These are phyloP conservation scores for Paragorgia papillata DNA, from an alignment of 92 coral and sea anemone genomes.

Conservation along the genomic window DNA sequence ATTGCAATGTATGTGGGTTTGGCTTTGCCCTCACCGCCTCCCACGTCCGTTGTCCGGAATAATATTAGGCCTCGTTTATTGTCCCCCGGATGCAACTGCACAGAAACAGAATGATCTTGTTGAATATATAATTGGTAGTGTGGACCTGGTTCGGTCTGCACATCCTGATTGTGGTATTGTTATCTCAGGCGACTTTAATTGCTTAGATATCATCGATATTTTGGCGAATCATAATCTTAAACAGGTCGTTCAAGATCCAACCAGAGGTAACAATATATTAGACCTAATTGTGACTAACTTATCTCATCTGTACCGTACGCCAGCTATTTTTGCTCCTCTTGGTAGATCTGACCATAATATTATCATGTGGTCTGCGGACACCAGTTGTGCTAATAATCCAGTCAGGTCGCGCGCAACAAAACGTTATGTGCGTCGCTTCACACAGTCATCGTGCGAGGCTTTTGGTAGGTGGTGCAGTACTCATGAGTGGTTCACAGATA, in stretches of 20 bases:
- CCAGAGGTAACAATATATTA: constrained; percentile 25
- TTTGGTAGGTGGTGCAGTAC: constrained; percentile 38
- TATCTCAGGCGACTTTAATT: too few relatives aligned
- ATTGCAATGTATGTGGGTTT: constrained; percentile 51
- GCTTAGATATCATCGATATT: constrained; percentile 39
- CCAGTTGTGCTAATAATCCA: background rate
- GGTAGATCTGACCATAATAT: constrained; percentile 51
- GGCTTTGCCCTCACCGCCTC: constrained; percentile 54
- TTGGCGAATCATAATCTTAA: constrained; percentile 22
- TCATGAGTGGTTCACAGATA: constrained; percentile 26
- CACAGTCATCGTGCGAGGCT: constrained; percentile 12
- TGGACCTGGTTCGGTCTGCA: constrained; percentile 30
- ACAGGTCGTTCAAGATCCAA: constrained; percentile 27
- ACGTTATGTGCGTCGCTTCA: constrained; percentile 14
- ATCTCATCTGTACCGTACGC: background rate
- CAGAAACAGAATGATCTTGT: constrained; percentile 40
- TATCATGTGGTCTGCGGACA: constrained; percentile 1
- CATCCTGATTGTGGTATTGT: constrained; percentile 56
- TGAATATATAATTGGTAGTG: constrained; percentile 39
- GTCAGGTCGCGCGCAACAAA: background rate
- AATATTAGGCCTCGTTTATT: constrained; percentile 32
- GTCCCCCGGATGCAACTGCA: constrained; percentile 35
- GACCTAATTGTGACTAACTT: constrained; percentile 31
- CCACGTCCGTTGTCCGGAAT: constrained; percentile 54
- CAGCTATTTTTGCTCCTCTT: constrained; percentile 27